Base-by-base conservation (phyloP, 2,797 vertebrate genomes). In the Fistularia tabacaria region DNA sequence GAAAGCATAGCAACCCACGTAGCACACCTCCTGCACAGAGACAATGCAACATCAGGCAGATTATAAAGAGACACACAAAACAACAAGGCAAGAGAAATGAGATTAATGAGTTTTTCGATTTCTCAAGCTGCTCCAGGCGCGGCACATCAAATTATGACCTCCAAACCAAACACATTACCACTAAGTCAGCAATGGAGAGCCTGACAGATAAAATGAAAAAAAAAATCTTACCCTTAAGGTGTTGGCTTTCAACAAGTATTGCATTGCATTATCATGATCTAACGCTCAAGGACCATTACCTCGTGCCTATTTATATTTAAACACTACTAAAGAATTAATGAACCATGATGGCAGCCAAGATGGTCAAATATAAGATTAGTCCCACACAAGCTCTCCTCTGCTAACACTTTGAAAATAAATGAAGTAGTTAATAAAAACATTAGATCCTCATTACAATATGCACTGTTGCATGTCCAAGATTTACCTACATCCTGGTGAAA, bases 401-500 rank as follows among this genome's bases (percentile, higher is more conserved):
- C 25, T 25, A 25, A 5, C 25, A 25, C 25, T 82, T 62, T 79
- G 82, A 77, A 80, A 46, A 57, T 54, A 64, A 41, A 15, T 15
- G 12, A 14, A 15, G 46, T 46, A 14, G 14, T 14, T 46, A 6
- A 74, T 61, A 52, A 82, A 38, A 71, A 56, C 46, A 67, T 53
- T 54, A 56, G 45, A 62, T 63, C 46, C 73, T 68, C 81, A 58
- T 62, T 57, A 68, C 48, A 36, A 50, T 9, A 69, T 13, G 48
- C 68, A 59, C 70, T 3, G 49, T 54, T 57, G 57, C 59, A 60
- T 64, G 61, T 68, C 69, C 73, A 66, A 74, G 71, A 76, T 88
- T 87, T 90, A 92, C 90, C 90, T 90, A 92, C 91, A 91, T 91
- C 82, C 91, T 92, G 88, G 70, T 85, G 79, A 71, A 67, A 71